phyloP scores from a whole-genome alignment of 2,797 vertebrate genomes.

The Steatocranus sp. region DNA sequence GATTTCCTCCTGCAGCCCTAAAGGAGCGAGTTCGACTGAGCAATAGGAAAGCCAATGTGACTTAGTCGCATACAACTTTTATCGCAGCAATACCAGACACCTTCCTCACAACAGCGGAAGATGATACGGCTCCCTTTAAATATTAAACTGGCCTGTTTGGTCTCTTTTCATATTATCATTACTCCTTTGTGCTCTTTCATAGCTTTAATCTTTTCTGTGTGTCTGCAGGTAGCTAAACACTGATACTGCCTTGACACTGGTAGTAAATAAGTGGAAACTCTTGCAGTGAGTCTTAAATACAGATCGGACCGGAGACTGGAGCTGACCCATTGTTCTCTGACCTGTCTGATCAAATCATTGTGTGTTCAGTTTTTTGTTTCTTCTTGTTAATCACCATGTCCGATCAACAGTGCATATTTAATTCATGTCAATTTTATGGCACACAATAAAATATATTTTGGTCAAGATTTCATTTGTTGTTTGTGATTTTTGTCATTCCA shows the following conservation, averaged over 20 bases:
- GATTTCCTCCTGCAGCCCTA: conserved; percentile 21
- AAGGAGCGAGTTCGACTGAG: background rate
- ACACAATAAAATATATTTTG: conserved; percentile 50
- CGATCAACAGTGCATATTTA: background rate
- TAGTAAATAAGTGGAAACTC: background rate
- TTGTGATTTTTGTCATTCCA: background rate
- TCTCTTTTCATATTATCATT: background rate
- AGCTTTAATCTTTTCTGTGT: background rate
- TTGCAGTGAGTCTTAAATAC: background rate
- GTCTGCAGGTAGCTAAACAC: background rate
- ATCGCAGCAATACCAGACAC: background rate
- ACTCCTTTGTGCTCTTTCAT: background rate
- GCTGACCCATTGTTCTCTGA: background rate
- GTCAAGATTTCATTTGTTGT: background rate
- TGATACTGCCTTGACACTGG: background rate
- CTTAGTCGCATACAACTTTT: background rate
- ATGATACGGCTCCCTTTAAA: background rate
- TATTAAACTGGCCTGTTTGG: background rate
- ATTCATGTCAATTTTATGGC: background rate
- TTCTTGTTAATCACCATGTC: background rate
- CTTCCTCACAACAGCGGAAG: background rate
- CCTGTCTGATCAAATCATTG: background rate
- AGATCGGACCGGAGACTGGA: background rate
- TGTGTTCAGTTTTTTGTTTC: background rate
- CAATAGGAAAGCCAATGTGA: background rate